These are phyloP conservation scores for Phenganax subtilis DNA, from an alignment of 92 coral and sea anemone genomes.

Conservation along the genomic window DNA sequence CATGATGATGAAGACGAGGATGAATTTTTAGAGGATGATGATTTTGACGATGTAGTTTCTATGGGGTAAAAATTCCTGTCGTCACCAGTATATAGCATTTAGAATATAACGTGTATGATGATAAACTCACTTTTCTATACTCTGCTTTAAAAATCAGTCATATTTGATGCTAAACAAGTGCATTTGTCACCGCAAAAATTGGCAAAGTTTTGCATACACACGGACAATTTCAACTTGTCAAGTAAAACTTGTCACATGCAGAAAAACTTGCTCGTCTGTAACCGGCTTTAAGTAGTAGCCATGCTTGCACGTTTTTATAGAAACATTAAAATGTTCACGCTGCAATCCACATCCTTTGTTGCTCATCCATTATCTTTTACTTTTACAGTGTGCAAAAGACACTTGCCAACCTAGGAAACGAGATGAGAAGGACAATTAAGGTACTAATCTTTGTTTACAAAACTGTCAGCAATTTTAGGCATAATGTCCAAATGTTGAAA, in stretches of 20 bases:
- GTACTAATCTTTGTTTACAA: not conserved
- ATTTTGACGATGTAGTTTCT: not conserved
- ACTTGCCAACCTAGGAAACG: constrained; percentile 12
- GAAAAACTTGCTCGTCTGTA: no score
- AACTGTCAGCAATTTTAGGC: no score
- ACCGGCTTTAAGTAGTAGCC: not conserved
- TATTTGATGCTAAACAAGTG: no score
- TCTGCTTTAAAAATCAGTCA: no score
- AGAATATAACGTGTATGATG: not conserved
- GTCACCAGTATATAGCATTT: not conserved
- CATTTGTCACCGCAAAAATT: no score
- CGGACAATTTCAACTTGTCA: no score
- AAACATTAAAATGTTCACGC: not conserved
- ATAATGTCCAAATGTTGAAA: no score
- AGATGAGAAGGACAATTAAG: constrained; percentile 24
- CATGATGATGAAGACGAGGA: constrained; percentile 15
- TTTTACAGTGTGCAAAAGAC: constrained; percentile 11
- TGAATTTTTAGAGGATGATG: not conserved
- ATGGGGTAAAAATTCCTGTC: constrained; percentile 1
- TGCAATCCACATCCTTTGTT: not conserved
- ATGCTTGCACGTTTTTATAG: not conserved
- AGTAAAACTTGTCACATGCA: no score
- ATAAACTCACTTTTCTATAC: no score
- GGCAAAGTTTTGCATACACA: no score
- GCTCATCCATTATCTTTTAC: not conserved